Evolutionary conservation across 2,888 invertebrate species (phyloP).

Genomic region (Oxycera nigricornis): DNA sequence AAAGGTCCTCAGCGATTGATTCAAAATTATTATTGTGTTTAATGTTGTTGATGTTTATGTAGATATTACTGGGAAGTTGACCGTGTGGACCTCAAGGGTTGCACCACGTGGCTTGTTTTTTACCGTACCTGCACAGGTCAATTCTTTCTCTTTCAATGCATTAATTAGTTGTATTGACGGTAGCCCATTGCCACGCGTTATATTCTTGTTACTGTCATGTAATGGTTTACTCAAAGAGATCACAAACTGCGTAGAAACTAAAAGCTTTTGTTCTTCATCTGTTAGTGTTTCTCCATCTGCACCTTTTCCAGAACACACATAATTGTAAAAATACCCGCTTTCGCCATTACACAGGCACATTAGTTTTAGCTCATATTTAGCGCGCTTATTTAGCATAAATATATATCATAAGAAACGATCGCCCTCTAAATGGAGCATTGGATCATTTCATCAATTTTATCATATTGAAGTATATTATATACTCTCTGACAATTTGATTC

Average conservation of each 20-base stretch:
- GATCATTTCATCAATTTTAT: neutral
- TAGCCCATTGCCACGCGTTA: slow-evolving; percentile 14
- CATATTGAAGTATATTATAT: too few species aligned
- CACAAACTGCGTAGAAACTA: neutral
- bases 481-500: too few species aligned
- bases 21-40: too few species aligned
- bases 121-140: slow-evolving; percentile 43
- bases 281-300: neutral
- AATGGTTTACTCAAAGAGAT: neutral
- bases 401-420: neutral
- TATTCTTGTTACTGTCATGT: slow-evolving; percentile 17
- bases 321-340: neutral
- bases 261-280: neutral
- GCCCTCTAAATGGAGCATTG: neutral
- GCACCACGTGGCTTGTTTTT: too few species aligned
- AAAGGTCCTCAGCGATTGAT: too few species aligned
- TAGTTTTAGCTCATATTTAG: neutral
- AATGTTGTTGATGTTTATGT: too few species aligned
- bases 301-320: neutral
- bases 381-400: neutral
- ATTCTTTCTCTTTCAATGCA: neutral
- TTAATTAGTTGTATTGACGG: neutral
- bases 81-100: too few species aligned
- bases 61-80: too few species aligned
- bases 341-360: neutral